Evolutionary conservation across 2,888 invertebrate genomes (phyloP), one percentile per base, ranked within the genome.

Genomic region (Leptopilina drosophilae): DNA sequence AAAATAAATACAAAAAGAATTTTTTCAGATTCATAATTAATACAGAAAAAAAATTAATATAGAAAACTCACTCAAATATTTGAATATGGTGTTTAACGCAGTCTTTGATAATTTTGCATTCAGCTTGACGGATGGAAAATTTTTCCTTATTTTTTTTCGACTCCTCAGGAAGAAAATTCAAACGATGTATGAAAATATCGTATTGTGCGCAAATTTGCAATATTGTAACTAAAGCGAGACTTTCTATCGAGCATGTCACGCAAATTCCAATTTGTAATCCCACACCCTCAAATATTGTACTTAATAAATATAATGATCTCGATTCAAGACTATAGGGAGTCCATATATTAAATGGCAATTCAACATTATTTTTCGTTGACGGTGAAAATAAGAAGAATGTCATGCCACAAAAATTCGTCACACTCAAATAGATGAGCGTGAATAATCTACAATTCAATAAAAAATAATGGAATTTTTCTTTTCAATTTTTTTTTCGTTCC

Each of bases 141-240:
- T 66, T 9, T n/a, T 9, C 3, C 9, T 8, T 9, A 46, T 66
- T 46, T 40, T 42, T 11, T 66, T 2, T 42, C 6, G 14, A 6
- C 5, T 40, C 4, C 42, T 66, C 9, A 1, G 42, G 15, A 9
- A 81, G 20, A 5, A 81, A 80, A 53, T 77, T 33, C 20, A 84
- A 77, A 1, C 85, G 84, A 75, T 82, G 67, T 46, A 83, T 81
- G 8, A 86, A 66, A 11, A 86, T 81, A 53, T 80, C 78, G 0
- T 85, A 9, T 64, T 84, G 85, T 0, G 81, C 83, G 40, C 82
- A 83, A n/a, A 84, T 76, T 81, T 85, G 85, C 15, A 86, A 42
- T 81, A 85, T 83, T 76, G 85, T 79, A 15, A 83, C 85, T 14
- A 81, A 82, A 9, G 85, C 82, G 67, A 86, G 80, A 0, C 83